A percentile compares a stretch with the other conserved stretches of the same genome.
These are phyloP conservation scores for Papilio polyxenes DNA, from an alignment of 1,140 invertebrate species.

Conservation along the genomic window DNA sequence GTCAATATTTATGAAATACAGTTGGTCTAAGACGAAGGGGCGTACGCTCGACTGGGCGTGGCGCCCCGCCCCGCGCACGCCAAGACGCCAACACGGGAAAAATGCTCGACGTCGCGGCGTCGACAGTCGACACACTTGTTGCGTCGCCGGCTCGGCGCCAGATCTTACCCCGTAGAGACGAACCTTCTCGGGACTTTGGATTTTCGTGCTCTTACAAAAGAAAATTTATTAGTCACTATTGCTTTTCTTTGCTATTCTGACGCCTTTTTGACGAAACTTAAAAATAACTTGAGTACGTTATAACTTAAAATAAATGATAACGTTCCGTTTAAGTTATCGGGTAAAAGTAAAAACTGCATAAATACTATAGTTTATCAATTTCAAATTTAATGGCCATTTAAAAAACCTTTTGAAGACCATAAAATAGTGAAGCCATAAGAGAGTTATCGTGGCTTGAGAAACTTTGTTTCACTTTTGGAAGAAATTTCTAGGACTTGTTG, in stretches of 20 bases:
- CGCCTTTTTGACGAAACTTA: too few relatives aligned
- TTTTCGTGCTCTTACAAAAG: neutral
- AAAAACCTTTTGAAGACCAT: neutral
- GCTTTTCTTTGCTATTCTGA: neutral
- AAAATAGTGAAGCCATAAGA: too few relatives aligned
- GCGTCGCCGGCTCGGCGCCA: slow-evolving; percentile 33
- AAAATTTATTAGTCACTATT: neutral
- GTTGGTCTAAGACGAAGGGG: slow-evolving; percentile 59
- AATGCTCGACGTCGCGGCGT: slow-evolving; percentile 52
- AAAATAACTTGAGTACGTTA: too few relatives aligned
- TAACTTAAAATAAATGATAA: neutral
- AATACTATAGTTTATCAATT: too few relatives aligned
- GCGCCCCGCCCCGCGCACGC: slow-evolving; percentile 64
- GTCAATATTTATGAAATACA: neutral
- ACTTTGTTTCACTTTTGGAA: too few relatives aligned
- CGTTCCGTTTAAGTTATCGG: too few relatives aligned
- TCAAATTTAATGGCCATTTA: neutral
- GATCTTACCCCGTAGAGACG: neutral
- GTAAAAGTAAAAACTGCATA: too few relatives aligned
- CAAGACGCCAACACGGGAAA: slow-evolving; percentile 65
- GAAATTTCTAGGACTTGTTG: too few relatives aligned
- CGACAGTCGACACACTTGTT: slow-evolving; percentile 54
- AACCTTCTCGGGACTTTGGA: neutral
- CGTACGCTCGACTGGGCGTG: slow-evolving; percentile 66
- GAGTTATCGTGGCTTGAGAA: too few relatives aligned